phyloP scores from a whole-genome alignment of 92 coral and sea anemone species.

The Heteractis magnifica region DNA sequence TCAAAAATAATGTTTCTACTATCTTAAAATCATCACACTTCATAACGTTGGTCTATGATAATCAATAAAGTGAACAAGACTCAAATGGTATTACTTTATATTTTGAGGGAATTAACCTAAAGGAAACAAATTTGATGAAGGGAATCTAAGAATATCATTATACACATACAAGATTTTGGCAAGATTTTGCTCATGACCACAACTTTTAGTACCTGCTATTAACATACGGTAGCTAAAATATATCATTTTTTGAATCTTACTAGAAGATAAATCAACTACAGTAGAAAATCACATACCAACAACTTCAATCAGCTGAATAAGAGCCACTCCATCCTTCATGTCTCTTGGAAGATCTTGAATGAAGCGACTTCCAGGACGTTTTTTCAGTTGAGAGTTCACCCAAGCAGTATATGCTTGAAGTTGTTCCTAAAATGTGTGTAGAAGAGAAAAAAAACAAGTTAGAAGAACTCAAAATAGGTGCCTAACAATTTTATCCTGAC shows the following conservation, averaged over 20 bases:
- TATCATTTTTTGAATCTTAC: too few relatives aligned
- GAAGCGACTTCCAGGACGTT: conserved; percentile 81
- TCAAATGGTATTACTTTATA: neutral
- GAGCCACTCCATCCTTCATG: conserved; percentile 95
- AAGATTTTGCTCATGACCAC: too few relatives aligned
- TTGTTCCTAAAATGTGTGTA: conserved; percentile 69
- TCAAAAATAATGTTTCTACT: conserved; percentile 2
- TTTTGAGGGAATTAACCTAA: neutral
- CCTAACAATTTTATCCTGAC: neutral
- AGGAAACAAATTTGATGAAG: neutral
- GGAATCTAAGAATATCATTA: neutral
- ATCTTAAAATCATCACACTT: neutral
- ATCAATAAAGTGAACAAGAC: neutral
- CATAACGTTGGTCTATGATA: neutral
- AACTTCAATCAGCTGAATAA: conserved; percentile 89
- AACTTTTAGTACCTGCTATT: too few relatives aligned
- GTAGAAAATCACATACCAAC: conserved; percentile 65
- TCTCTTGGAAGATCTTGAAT: conserved; percentile 91
- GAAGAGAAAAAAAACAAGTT: neutral
- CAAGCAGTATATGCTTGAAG: conserved; percentile 91
- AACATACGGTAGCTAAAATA: too few relatives aligned
- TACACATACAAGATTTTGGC: too few relatives aligned
- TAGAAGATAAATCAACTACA: neutral
- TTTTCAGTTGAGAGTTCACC: conserved; percentile 95
- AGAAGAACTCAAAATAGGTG: neutral